A percentile compares a stretch with the other conserved stretches of the same genome.
Evolutionary conservation across 2,113 vertebrate species (phyloP).

Genomic region (Takifugu bimaculatus): DNA sequence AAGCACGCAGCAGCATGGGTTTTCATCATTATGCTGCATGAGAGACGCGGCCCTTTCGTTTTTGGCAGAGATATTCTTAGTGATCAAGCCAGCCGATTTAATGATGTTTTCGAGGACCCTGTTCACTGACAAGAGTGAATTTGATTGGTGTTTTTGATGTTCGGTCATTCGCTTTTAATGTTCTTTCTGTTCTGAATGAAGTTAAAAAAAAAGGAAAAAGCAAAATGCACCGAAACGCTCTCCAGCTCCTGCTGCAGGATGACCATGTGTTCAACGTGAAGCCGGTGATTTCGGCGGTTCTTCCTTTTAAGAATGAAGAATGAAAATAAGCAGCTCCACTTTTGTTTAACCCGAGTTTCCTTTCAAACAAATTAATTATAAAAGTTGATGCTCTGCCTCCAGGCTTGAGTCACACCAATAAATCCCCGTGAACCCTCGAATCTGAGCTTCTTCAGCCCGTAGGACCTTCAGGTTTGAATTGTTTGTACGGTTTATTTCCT

Average conservation of each 20-base stretch:
- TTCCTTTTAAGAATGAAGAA: too few relatives aligned
- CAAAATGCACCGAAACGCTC: neutral
- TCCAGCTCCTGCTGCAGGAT: slow-evolving; percentile 9
- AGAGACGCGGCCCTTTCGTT: slow-evolving; percentile 34
- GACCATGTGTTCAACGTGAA: slow-evolving; percentile 2
- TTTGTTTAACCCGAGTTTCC: too few relatives aligned
- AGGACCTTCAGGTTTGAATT: neutral
- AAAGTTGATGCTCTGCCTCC: too few relatives aligned
- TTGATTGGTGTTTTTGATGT: slow-evolving; percentile 63
- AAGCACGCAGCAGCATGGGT: slow-evolving; percentile 39
- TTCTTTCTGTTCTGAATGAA: slow-evolving; percentile 13
- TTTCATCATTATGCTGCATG: slow-evolving; percentile 62
- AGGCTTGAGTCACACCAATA: too few relatives aligned
- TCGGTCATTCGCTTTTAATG: slow-evolving; percentile 41
- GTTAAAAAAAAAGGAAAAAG: too few relatives aligned
- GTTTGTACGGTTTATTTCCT: neutral
- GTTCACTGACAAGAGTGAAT: slow-evolving; percentile 60
- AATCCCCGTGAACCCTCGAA: too few relatives aligned
- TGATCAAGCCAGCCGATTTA: slow-evolving; percentile 58
- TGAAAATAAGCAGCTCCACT: too few relatives aligned
- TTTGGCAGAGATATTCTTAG: slow-evolving; percentile 49
- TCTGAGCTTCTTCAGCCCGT: too few relatives aligned
- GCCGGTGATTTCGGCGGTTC: neutral
- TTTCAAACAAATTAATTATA: too few relatives aligned
- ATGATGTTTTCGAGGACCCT: slow-evolving; percentile 68